phyloP scores from a whole-genome alignment of 2,113 vertebrate genomes.

The Catharus fuscescens region DNA sequence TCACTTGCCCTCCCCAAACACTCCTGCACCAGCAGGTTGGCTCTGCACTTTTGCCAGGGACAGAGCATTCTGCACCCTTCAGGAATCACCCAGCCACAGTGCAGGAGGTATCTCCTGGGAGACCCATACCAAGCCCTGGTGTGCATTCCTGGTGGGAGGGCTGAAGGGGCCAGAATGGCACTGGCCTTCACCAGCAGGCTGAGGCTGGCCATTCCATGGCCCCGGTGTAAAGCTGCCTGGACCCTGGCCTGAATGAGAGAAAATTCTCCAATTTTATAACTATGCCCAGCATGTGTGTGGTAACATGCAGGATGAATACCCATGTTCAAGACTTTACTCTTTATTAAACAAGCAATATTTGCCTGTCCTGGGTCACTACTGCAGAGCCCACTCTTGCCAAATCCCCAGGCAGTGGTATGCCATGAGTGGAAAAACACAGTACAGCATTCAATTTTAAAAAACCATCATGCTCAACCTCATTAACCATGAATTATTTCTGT shows the following conservation, averaged over 20 bases:
- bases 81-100: rapidly evolving
- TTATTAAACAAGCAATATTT: not conserved
- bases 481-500: not conserved
- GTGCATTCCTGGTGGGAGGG: not conserved
- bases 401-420: not conserved
- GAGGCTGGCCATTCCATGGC: not conserved
- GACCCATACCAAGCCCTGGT: not conserved
- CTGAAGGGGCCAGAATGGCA: not conserved
- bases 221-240: not conserved
- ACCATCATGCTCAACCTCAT: not conserved
- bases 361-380: not conserved
- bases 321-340: not conserved
- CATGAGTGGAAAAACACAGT: not conserved
- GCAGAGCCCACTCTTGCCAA: not conserved
- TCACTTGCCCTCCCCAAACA: not conserved
- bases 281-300: rapidly evolving
- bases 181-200: not conserved
- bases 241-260: not conserved
- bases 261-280: not conserved
- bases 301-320: not conserved
- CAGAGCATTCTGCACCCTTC: not conserved
- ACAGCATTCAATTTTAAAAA: not conserved
- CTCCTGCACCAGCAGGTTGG: not conserved
- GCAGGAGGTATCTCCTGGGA: not conserved
- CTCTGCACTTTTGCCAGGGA: not conserved